Percentiles rank a stretch among this genome's conserved stretches.
Conservation (phyloP, 2,113 vertebrate species). For the Paedocypris sp. region DNA sequence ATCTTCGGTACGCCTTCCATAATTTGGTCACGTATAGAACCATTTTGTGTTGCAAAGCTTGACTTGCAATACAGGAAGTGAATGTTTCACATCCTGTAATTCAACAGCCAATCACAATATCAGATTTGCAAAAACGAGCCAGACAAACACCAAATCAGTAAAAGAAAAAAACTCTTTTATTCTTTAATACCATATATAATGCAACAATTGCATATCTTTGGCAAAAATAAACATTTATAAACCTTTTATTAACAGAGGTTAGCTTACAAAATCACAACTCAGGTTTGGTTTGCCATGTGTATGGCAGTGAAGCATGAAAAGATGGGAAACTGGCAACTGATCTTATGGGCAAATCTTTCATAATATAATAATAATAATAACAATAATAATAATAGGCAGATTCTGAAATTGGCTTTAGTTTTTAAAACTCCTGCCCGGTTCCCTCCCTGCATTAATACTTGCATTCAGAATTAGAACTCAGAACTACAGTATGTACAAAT, state of each 20-base stretch:
- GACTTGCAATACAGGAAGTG: too few species aligned
- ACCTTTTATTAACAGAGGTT: slow-evolving; percentile 99
- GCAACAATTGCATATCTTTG: slow-evolving; percentile 99
- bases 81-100: too few species aligned
- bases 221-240: slow-evolving; percentile 99
- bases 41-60: too few species aligned
- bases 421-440: slow-evolving; percentile 25
- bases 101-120: too few species aligned
- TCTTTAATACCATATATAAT: slow-evolving; percentile 98
- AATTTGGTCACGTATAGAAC: too few species aligned
- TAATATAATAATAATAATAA: slow-evolving; percentile 46
- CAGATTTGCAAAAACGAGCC: too few species aligned
- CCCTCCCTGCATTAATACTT: slow-evolving; percentile 34
- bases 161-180: slow-evolving; percentile 83
- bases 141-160: slow-evolving; percentile 39
- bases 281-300: slow-evolving; percentile 63
- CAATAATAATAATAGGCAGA: slow-evolving; percentile 44
- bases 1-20: too few species aligned
- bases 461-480: slow-evolving; percentile 28
- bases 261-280: slow-evolving; percentile 92
- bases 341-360: slow-evolving; percentile 49
- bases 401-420: slow-evolving; percentile 13
- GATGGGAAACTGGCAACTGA: slow-evolving; percentile 67
- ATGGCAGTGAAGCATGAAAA: slow-evolving; percentile 61
- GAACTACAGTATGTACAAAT: slow-evolving; percentile 37